These are phyloP conservation scores for Glareola pratincola DNA, from an alignment of 2,113 vertebrate genomes.

Conservation along the genomic window DNA sequence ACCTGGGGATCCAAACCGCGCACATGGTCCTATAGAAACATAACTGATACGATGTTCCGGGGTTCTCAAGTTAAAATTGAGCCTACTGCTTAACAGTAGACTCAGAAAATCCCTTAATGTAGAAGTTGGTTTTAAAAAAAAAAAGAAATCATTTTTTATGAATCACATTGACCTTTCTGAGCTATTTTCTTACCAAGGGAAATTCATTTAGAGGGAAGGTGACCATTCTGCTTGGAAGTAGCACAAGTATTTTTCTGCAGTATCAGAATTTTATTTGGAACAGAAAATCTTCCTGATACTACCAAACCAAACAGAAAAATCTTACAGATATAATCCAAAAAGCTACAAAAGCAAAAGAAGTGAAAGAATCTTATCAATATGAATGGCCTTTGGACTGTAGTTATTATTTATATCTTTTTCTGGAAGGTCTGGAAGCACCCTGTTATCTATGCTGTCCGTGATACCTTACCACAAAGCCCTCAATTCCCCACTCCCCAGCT, in stretches of 20 bases:
- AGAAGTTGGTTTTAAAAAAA: not conserved
- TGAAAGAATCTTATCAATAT: not conserved
- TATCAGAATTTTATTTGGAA: slow-evolving; percentile 2
- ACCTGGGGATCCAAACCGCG: not conserved
- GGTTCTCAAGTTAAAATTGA: not conserved
- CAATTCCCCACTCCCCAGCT: not conserved
- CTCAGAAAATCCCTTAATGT: not conserved
- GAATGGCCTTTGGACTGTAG: not conserved
- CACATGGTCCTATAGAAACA: not conserved
- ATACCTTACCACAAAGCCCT: not conserved
- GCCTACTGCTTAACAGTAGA: not conserved
- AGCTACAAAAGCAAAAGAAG: not conserved
- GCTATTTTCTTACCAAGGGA: slow-evolving; percentile 1
- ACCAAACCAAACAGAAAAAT: not conserved
- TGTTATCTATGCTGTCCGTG: not conserved
- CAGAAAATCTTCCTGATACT: not conserved
- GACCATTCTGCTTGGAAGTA: not conserved
- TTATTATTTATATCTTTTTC: not conserved
- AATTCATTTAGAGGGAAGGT: slow-evolving; percentile 10
- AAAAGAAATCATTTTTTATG: not conserved
- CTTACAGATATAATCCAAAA: not conserved
- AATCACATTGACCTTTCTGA: slow-evolving; percentile 1
- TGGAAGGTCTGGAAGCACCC: not conserved
- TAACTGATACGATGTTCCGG: not conserved
- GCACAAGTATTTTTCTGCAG: not conserved